Base-by-base conservation (phyloP, 1,140 invertebrate genomes). In the Bombus confusus region DNA sequence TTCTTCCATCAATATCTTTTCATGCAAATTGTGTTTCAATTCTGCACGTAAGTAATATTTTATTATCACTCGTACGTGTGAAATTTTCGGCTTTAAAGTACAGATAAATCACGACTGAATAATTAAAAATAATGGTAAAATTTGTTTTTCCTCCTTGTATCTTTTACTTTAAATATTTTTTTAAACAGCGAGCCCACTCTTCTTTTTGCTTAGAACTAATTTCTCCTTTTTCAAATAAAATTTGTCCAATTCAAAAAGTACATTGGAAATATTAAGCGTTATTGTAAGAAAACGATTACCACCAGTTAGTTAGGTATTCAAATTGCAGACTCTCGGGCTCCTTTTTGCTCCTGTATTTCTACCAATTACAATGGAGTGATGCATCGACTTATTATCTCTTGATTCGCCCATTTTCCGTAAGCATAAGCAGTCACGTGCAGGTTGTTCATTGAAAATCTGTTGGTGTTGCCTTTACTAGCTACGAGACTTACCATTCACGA, bases 401-500 rank as follows among this genome's bases (percentile, higher is more conserved):
- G 28, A 72, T 80, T 71, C 25, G 10, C 28, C 57, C 39, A 59
- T 86, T 87, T 79, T n/a, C 57, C n/a, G 59, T n/a, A 73, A 64
- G n/a, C 34, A 83, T 52, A 31, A 47, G 34, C 41, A 87, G 74
- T 72, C 86, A 87, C 74, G 87, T 79, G 86, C 80, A 62, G 47
- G 22, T 31, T 83, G 37, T 77, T 72, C 85, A 81, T 73, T 77
- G 74, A 88, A 83, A 77, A 87, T 75, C 76, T 73, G 43, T 81
- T 31, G 47, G 52, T 72, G 80, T 88, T 87, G 69, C 80, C 80
- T 77, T 84, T 72, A 71, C 72, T 72, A 66, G 73, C 41, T 28
- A 76, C 71, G 41, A 39, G 41, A n/a, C 34, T 75, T 66, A 74
- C 47, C 87, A 87, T 88, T 87, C 86, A 87, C 74, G 41, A 43